phyloP scores from a whole-genome alignment of 2,113 vertebrate genomes.

The Hypocryptadius cinnamomeus region DNA sequence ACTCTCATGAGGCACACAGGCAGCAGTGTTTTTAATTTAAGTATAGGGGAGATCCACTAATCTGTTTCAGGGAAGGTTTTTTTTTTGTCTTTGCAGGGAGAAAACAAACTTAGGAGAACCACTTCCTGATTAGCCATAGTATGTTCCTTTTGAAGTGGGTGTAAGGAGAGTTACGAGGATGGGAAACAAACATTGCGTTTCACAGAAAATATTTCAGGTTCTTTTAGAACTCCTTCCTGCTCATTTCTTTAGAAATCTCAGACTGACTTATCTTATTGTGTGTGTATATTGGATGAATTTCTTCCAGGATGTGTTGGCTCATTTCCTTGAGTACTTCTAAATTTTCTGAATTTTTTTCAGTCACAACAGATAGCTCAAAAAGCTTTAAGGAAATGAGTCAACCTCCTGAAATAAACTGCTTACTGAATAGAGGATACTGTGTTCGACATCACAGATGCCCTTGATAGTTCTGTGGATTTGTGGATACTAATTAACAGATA shows the following conservation, averaged over 20 bases:
- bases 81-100: background rate
- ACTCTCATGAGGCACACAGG: background rate
- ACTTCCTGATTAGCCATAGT: background rate
- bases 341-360: constrained; percentile 55
- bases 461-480: constrained; percentile 10
- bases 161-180: background rate
- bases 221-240: background rate
- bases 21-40: background rate
- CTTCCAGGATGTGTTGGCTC: constrained; percentile 70
- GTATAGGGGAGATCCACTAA: background rate
- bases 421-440: constrained; percentile 36
- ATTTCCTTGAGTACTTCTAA: constrained; percentile 70
- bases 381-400: constrained; percentile 69
- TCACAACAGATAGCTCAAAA: constrained; percentile 61
- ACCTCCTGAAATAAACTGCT: constrained; percentile 64
- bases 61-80: background rate
- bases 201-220: constrained; percentile 12
- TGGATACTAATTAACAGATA: background rate
- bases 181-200: constrained; percentile 6
- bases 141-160: background rate
- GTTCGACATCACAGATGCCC: constrained; percentile 16
- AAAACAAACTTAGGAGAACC: background rate
- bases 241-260: constrained; percentile 12
- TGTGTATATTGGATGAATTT: constrained; percentile 41
- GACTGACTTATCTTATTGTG: constrained; percentile 41